Evolutionary conservation across 1,140 invertebrate species (phyloP), one percentile per base, ranked within the genome.

Genomic region (Teleogryllus occipitalis): DNA sequence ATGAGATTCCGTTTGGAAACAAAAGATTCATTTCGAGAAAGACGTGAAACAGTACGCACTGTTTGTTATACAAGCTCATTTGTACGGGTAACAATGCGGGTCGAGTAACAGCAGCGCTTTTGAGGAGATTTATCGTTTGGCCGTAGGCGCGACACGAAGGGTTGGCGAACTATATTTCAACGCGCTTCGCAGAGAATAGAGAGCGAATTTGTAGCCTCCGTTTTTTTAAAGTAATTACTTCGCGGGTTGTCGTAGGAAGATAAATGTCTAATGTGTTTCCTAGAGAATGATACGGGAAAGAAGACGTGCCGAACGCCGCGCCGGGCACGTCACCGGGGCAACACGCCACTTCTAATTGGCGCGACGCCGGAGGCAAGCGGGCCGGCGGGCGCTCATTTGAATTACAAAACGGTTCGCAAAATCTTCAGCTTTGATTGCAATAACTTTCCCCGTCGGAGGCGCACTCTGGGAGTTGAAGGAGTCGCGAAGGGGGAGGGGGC

Each of bases 341-440:
- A 65, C 54, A 18, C 54, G 10, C 18, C 10, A 3, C 10, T 18
- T 65, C 54, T 65, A 65, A 65, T 65, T 65, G 54, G 54, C 54
- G 54, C 54, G 54, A 65, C 54, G 54, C 54, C 18, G 54, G 54
- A 18, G 54, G 54, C 10, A 18, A 65, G 54, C 10, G 54, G 54
- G 54, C 18, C 18, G 54, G 2, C 18, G 54, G 18, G 54, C 54
- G 54, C 54, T 65, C 54, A 65, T 65, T 65, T 65, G 54, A 65
- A 65, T 65, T 65, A 65, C 54, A 65, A 65, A 65, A 65, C 54
- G 54, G 10, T 65, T 65, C 54, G 54, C 54, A 65, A 65, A 65
- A 65, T 65, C 54, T 65, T 65, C 54, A 65, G 54, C 54, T 65
- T 65, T 65, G 54, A 65, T 65, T 65, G 54, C 54, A 65, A 65